Evolutionary conservation across 2,113 vertebrate genomes (phyloP), one percentile per base, ranked within the genome.

Genomic region (Phalacrocorax carbo): DNA sequence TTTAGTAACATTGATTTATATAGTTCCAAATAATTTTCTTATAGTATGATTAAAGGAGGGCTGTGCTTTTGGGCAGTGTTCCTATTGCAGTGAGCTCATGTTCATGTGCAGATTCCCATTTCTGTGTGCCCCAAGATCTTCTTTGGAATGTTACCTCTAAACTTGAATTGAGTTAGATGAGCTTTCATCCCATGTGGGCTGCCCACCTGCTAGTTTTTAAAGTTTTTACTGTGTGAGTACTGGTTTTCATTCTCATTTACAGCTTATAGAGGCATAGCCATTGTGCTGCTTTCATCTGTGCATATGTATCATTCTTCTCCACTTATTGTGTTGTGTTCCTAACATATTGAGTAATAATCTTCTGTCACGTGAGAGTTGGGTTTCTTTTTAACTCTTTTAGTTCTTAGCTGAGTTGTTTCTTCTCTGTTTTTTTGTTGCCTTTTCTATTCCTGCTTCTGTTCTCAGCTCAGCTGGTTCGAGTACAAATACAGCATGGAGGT

Each of bases 131-230:
- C 44, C 21, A 57, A 40, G 26, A 80, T 76, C 14, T 5, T 78
- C 36, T 51, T 51, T 69, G 82, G n/a, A 80, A 58, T 55, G n/a
- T 55, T 90, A 64, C 32, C 70, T 64, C 52, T 42, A 25, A 80
- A 80, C 32, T 55, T 79, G 34, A 49, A 61, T 70, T 66, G 68
- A 51, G 38, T 62, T 69, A 88, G 66, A 68, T 88, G 79, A 60
- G 78, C 68, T 72, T 92, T 96, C 21, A 38, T 72, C 71, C 71
- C 30, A 25, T 52, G 20, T 65, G 68, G 52, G 54, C 66, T 92
- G 62, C 49, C 71, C 83, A 92, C 80, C 82, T 96, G 80, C 64
- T 69, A 46, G 70, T 77, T 92, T 90, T 92, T 82, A 17, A 73
- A 75, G 75, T n/a, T 90, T 96, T 88, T 88, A 20, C 73, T 76